Percentiles rank a stretch among this genome's conserved stretches.
Evolutionary conservation across 2,888 invertebrate species (phyloP).

Genomic region (Petrolisthes manimaculis): DNA sequence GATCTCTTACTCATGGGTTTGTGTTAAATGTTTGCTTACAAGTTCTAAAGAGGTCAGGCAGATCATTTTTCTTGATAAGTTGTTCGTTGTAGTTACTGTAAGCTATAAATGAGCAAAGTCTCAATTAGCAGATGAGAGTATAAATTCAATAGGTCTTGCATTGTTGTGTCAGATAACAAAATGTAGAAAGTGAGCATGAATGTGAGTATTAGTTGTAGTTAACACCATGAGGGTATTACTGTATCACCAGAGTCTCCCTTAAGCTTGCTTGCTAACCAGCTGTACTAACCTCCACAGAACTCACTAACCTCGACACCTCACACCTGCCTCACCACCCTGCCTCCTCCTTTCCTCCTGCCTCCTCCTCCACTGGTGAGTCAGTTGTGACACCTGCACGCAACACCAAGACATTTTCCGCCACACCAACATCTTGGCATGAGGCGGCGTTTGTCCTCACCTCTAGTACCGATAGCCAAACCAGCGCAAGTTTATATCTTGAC

Average conservation of each 20-base stretch:
- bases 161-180: no score
- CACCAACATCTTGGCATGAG: constrained; percentile 6
- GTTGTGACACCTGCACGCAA: not conserved
- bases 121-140: no score
- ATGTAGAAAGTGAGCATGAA: no score
- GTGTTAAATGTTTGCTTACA: no score
- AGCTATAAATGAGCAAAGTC: no score
- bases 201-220: no score
- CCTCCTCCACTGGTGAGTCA: not conserved
- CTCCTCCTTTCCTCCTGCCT: not conserved
- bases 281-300: constrained; percentile 45
- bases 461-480: constrained; percentile 19
- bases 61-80: no score
- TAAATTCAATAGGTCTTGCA: no score
- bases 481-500: constrained; percentile 33
- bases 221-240: no score
- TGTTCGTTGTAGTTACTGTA: no score
- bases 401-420: not conserved
- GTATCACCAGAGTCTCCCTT: constrained; percentile 2
- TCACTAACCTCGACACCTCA: constrained; percentile 15
- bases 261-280: constrained; percentile 23
- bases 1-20: no score
- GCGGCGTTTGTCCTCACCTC: not conserved
- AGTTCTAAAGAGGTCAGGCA: no score
- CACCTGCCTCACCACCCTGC: not conserved